phyloP scores from a whole-genome alignment of 2,797 vertebrate genomes.

The Galago senegalensis region DNA sequence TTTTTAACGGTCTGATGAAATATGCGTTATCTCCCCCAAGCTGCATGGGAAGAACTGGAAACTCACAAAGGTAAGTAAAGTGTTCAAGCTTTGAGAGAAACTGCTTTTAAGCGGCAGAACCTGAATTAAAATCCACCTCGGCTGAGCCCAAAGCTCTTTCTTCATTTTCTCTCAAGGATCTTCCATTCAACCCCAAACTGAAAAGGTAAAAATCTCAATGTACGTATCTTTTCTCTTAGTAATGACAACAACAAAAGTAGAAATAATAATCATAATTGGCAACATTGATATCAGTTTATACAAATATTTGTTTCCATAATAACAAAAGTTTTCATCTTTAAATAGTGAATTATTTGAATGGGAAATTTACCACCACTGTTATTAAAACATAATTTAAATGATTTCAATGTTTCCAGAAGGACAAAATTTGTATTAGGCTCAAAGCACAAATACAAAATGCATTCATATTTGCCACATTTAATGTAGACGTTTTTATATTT shows the following conservation, averaged over 20 bases:
- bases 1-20: constrained; percentile 32
- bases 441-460: background rate
- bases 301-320: constrained; percentile 20
- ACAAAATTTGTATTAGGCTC: background rate
- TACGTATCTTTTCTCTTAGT: background rate
- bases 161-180: background rate
- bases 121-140: constrained; percentile 40
- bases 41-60: constrained; percentile 37
- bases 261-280: background rate
- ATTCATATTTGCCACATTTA: background rate
- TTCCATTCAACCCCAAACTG: background rate
- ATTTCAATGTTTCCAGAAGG: background rate
- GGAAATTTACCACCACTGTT: background rate
- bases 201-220: constrained; percentile 18
- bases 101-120: constrained; percentile 18
- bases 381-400: background rate
- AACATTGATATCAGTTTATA: background rate
- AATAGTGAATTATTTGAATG: background rate
- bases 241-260: background rate
- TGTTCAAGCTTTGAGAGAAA: constrained; percentile 44
- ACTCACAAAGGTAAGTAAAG: constrained; percentile 33
- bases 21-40: background rate
- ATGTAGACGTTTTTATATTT: background rate
- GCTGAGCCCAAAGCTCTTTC: background rate
- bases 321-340: background rate